Conservation (phyloP, 1,140 invertebrate genomes). For the Aphaenogaster rudis region DNA sequence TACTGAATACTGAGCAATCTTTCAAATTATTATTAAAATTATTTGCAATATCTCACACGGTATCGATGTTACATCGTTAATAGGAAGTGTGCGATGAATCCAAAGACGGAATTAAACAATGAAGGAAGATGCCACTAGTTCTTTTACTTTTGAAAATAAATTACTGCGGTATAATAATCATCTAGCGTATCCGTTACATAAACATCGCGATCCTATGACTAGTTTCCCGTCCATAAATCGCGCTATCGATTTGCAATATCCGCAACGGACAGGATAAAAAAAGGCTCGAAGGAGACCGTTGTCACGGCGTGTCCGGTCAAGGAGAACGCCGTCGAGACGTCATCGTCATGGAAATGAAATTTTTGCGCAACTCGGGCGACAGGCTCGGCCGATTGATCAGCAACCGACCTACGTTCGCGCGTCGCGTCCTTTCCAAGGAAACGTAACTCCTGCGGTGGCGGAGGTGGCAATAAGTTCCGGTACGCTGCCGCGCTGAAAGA, state of each 20-base stretch:
- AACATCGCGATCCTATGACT: slow-evolving; percentile 36
- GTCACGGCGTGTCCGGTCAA: slow-evolving; percentile 57
- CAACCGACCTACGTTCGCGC: slow-evolving; percentile 50
- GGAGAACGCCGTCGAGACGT: slow-evolving; percentile 56
- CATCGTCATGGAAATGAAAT: slow-evolving; percentile 59
- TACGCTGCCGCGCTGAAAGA: slow-evolving; percentile 65
- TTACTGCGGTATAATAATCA: neutral
- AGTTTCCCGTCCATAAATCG: slow-evolving; percentile 46
- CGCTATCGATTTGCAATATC: slow-evolving; percentile 44
- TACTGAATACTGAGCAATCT: neutral
- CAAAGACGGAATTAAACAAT: neutral
- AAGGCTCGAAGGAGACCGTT: slow-evolving; percentile 51
- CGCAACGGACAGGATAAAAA: slow-evolving; percentile 35
- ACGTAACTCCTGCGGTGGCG: slow-evolving; percentile 55
- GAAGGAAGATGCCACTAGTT: neutral
- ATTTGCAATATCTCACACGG: neutral
- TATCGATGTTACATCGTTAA: neutral
- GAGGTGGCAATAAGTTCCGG: slow-evolving; percentile 64
- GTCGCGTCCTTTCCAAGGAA: slow-evolving; percentile 75
- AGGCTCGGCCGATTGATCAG: slow-evolving; percentile 34
- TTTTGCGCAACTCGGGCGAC: slow-evolving; percentile 74
- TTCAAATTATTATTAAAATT: neutral
- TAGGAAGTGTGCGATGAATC: neutral
- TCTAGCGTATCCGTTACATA: slow-evolving; percentile 13
- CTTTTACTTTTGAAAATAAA: neutral